Percentiles rank a stretch among this genome's conserved stretches.
phyloP scores from a whole-genome alignment of 2,797 vertebrate genomes.

The Todus mexicanus region DNA sequence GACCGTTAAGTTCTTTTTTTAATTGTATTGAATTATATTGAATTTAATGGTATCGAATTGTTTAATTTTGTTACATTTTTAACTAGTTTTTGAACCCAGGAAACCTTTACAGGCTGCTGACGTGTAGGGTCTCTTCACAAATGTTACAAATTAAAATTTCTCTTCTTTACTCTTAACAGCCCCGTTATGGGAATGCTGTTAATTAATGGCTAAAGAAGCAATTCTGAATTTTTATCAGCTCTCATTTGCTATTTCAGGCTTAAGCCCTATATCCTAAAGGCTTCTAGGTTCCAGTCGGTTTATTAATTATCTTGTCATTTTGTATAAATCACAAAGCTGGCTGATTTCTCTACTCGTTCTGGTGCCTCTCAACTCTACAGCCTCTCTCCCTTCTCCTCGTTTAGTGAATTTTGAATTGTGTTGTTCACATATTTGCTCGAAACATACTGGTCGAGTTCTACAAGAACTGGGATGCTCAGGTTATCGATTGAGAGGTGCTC shows the following conservation, averaged over 20 bases:
- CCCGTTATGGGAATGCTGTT: not conserved
- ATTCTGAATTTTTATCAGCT: conserved; percentile 8
- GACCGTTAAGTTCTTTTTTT: not conserved
- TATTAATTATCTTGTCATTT: conserved; percentile 29
- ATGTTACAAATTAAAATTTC: not conserved
- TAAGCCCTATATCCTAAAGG: not conserved
- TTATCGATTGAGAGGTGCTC: not conserved
- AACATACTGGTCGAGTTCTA: not conserved
- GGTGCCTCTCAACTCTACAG: not conserved
- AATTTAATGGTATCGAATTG: not conserved
- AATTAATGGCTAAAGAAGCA: conserved; percentile 30
- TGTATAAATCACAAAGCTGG: not conserved
- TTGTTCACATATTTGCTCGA: not conserved
- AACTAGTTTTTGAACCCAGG: not conserved
- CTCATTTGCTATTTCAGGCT: conserved; percentile 13
- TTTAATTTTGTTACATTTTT: not conserved
- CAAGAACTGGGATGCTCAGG: not conserved
- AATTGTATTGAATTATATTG: not conserved
- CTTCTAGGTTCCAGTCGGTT: conserved; percentile 1
- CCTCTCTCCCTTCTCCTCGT: not conserved
- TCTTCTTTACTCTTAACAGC: not conserved
- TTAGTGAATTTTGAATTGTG: not conserved
- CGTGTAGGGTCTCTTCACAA: not conserved
- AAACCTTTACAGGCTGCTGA: not conserved
- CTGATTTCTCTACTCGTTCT: not conserved